A percentile compares a stretch with the other conserved stretches of the same genome.
Evolutionary conservation across 2,888 invertebrate genomes (phyloP).

Genomic region (Chaitophorus viminalis): DNA sequence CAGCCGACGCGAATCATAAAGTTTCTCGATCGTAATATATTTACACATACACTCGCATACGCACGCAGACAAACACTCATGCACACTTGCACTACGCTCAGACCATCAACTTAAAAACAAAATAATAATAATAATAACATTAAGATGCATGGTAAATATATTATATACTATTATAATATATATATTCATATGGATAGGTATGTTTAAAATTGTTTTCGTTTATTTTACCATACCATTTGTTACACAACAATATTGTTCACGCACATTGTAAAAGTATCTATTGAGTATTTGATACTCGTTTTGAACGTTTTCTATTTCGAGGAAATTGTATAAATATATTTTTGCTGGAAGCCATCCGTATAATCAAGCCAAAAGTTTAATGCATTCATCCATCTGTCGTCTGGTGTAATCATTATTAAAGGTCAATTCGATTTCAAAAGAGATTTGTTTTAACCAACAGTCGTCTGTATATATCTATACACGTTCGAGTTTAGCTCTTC

Average conservation of each 20-base stretch:
- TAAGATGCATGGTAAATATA: not conserved
- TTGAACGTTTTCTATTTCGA: not conserved
- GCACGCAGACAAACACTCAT: not conserved
- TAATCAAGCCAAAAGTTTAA: slow-evolving; percentile 31
- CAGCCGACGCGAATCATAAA: slow-evolving; percentile 63
- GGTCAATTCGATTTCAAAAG: slow-evolving; percentile 30
- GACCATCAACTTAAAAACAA: not conserved
- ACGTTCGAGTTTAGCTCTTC: not conserved
- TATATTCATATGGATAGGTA: not conserved
- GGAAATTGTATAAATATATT: not conserved
- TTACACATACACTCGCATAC: not conserved
- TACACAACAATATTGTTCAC: not conserved
- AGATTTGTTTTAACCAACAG: not conserved
- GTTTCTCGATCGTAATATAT: slow-evolving; percentile 57
- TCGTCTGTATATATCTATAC: not conserved
- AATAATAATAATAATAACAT: not conserved
- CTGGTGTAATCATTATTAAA: slow-evolving; percentile 24
- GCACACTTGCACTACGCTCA: not conserved
- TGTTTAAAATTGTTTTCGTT: not conserved
- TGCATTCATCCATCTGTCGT: slow-evolving; percentile 17
- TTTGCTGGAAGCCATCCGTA: not conserved
- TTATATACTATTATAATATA: too few species aligned
- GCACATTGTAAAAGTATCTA: not conserved
- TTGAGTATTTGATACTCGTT: not conserved
- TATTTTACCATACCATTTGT: not conserved